These are phyloP conservation scores for Apotomis capreana DNA, from an alignment of 2,888 invertebrate species.

Conservation along the genomic window DNA sequence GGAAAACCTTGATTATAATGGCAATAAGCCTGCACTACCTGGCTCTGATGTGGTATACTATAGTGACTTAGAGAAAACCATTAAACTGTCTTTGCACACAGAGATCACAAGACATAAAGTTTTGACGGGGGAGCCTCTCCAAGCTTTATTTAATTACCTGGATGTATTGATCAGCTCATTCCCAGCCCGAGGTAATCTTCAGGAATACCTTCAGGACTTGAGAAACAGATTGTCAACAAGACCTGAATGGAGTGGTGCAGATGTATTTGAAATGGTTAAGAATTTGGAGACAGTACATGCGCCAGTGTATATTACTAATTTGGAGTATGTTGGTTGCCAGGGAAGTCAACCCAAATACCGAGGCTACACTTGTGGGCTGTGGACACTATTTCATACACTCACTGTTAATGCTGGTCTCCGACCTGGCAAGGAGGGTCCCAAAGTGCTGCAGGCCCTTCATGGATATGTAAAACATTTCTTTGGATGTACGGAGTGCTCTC, in stretches of 20 bases:
- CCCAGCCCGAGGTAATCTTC: conserved; percentile 88
- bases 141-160: conserved; percentile 89
- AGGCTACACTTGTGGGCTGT: conserved; percentile 97
- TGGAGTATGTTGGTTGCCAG: conserved; percentile 90
- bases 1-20: conserved; percentile 45
- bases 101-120: conserved; percentile 89
- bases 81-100: conserved; percentile 91
- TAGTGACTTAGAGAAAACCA: conserved; percentile 93
- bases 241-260: conserved; percentile 82
- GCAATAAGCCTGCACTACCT: conserved; percentile 46
- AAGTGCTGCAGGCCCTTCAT: conserved; percentile 91
- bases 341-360: conserved; percentile 90
- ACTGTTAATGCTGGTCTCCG: conserved; percentile 89
- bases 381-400: conserved; percentile 96
- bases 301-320: conserved; percentile 81
- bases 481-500: conserved; percentile 94
- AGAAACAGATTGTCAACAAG: conserved; percentile 78
- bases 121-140: conserved; percentile 88
- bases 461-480: conserved; percentile 96
- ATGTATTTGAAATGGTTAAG: conserved; percentile 83
- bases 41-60: conserved; percentile 88
- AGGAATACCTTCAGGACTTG: conserved; percentile 85
- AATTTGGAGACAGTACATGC: conserved; percentile 78
- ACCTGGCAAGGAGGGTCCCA: conserved; percentile 82
- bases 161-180: conserved; percentile 89